These are phyloP conservation scores for Falco novaeseelandiae DNA, from an alignment of 2,797 vertebrate species.

Conservation along the genomic window DNA sequence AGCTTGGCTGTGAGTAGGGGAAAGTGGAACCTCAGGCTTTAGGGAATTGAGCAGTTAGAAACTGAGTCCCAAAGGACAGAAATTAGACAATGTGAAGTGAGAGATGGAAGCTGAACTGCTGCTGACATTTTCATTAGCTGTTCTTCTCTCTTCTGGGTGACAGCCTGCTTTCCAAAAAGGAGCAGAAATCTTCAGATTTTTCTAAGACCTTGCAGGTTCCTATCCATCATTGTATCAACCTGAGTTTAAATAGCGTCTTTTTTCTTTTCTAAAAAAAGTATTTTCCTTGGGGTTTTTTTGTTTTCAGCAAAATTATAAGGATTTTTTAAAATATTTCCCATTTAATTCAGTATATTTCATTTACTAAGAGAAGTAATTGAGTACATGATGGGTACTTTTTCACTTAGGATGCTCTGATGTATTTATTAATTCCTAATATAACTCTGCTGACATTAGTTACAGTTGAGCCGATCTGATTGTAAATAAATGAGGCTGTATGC, in stretches of 20 bases:
- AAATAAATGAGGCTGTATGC: background rate
- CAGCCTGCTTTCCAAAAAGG: background rate
- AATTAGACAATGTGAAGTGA: conserved; percentile 19
- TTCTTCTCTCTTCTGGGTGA: background rate
- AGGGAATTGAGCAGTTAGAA: conserved; percentile 12
- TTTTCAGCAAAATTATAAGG: background rate
- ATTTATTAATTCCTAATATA: background rate
- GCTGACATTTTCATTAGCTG: background rate
- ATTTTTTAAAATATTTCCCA: background rate
- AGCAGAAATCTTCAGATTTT: background rate
- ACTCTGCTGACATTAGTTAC: background rate
- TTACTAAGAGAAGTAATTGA: background rate
- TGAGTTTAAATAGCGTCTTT: background rate
- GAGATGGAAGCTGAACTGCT: conserved; percentile 25
- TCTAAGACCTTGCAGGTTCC: background rate
- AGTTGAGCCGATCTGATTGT: background rate
- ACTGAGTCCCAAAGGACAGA: background rate
- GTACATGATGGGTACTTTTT: background rate
- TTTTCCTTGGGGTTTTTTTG: background rate
- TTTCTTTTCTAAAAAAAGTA: background rate
- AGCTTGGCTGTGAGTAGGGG: background rate
- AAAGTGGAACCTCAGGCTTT: conserved; percentile 14
- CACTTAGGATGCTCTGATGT: background rate
- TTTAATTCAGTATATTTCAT: background rate
- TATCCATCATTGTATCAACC: background rate